These are phyloP conservation scores for Xylophagus ater DNA, from an alignment of 2,888 invertebrate species.

Conservation along the genomic window DNA sequence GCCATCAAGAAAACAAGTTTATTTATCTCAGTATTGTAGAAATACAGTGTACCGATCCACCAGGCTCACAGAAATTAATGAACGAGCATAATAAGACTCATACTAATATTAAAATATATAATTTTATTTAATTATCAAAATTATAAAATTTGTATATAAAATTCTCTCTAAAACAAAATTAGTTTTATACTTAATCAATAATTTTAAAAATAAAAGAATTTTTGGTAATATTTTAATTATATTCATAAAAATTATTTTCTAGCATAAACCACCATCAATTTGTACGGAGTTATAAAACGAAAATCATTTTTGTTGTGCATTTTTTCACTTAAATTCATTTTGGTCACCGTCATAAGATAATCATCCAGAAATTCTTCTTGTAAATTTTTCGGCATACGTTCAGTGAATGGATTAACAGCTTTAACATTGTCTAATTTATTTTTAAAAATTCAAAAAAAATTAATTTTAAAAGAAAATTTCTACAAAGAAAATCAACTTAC, in stretches of 20 bases:
- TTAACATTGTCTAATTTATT: constrained; percentile 54
- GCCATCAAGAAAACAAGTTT: too few relatives aligned
- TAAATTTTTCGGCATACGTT: constrained; percentile 46
- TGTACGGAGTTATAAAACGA: constrained; percentile 41
- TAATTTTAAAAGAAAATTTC: constrained; percentile 1
- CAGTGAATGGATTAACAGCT: constrained; percentile 60
- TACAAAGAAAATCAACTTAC: constrained; percentile 32
- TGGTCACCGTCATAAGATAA: constrained; percentile 42
- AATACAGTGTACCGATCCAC: too few relatives aligned
- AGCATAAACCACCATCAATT: constrained; percentile 42
- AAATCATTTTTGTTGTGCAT: constrained; percentile 39
- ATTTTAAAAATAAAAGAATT: too few relatives aligned
- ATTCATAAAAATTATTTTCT: constrained; percentile 32
- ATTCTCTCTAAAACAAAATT: too few relatives aligned
- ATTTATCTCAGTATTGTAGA: too few relatives aligned
- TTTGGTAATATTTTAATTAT: too few relatives aligned
- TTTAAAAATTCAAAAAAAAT: constrained; percentile 24
- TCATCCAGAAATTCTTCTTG: constrained; percentile 53
- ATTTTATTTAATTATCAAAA: too few relatives aligned
- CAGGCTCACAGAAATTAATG: too few relatives aligned
- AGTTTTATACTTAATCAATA: too few relatives aligned
- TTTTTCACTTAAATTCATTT: constrained; percentile 38
- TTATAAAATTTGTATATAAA: too few relatives aligned
- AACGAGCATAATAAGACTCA: too few relatives aligned
- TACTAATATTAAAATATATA: too few relatives aligned